A percentile compares a stretch with the other conserved stretches of the same genome.
These are phyloP conservation scores for Drosophila imparisetae DNA, from an alignment of 2,888 invertebrate genomes.

Conservation along the genomic window DNA sequence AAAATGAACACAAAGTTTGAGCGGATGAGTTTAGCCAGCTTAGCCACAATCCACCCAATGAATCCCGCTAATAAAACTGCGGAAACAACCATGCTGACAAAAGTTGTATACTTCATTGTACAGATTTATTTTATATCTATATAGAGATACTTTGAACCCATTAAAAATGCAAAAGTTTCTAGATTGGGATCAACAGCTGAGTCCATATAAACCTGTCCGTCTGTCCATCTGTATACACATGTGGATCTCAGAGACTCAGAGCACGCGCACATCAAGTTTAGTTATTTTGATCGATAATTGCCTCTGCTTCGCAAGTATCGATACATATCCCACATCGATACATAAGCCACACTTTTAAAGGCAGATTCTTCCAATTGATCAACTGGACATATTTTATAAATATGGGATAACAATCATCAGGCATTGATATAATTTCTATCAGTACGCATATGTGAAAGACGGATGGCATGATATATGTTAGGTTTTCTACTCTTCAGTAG, in stretches of 20 bases:
- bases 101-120: neutral
- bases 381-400: neutral
- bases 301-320: neutral
- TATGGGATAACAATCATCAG: neutral
- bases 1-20: neutral
- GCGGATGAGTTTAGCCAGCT: neutral
- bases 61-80: neutral
- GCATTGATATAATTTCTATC: neutral
- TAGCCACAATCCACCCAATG: neutral
- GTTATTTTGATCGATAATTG: no score
- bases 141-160: neutral
- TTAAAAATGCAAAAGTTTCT: neutral
- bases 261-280: neutral
- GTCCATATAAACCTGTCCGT: neutral
- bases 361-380: neutral
- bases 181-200: neutral
- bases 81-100: neutral
- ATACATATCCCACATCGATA: neutral
- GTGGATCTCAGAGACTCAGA: neutral
- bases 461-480: neutral
- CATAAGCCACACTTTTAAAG: neutral
- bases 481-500: neutral
- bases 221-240: neutral
- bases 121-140: neutral
- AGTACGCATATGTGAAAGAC: neutral